Percentiles rank a stretch among this genome's conserved stretches.
Evolutionary conservation across 2,888 invertebrate genomes (phyloP).

Genomic region (Griposia aprilina): DNA sequence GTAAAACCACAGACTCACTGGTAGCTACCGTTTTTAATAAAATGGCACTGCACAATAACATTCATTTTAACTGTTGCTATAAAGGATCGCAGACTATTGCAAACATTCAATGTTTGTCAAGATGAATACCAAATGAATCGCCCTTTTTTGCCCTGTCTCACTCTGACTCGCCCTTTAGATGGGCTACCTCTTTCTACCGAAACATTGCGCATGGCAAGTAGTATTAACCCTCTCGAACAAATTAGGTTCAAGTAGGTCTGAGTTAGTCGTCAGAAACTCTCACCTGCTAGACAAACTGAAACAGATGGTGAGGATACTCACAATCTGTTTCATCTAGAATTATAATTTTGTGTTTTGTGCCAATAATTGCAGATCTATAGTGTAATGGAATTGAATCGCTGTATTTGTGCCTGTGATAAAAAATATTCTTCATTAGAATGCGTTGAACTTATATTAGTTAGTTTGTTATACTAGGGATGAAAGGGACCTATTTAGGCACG

Average conservation of each 20-base stretch:
- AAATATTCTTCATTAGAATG: not conserved
- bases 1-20: not conserved
- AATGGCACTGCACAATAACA: not conserved
- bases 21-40: not conserved
- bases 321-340: too few relatives aligned
- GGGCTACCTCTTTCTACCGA: not conserved
- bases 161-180: not conserved
- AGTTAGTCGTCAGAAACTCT: not conserved
- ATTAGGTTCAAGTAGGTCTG: not conserved
- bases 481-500: too few relatives aligned
- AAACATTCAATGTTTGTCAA: not conserved
- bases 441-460: not conserved
- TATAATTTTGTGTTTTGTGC: slow-evolving; percentile 18
- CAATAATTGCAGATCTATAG: too few relatives aligned
- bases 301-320: not conserved
- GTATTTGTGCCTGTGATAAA: not conserved
- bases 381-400: not conserved
- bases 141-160: not conserved
- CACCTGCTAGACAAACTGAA: not conserved
- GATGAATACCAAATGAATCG: not conserved
- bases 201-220: slow-evolving; percentile 12
- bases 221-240: not conserved
- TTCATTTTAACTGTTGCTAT: not conserved
- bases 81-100: not conserved
- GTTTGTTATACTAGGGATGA: too few relatives aligned